A percentile compares a stretch with the other conserved stretches of the same genome.
Conservation (phyloP, 2,797 vertebrate species). For the Carapus acus region DNA sequence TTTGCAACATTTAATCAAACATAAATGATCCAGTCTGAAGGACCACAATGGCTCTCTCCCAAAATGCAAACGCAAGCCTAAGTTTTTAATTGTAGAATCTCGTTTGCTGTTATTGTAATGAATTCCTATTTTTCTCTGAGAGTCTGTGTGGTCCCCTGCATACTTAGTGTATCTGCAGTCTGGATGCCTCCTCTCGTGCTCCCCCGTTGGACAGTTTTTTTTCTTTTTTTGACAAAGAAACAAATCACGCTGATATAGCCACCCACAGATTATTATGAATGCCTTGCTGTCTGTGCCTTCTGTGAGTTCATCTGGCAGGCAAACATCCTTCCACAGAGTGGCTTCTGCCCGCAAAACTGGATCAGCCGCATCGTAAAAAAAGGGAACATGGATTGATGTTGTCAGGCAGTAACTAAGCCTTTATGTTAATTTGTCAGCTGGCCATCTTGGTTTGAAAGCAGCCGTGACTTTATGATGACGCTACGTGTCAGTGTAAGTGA, state of each 20-base stretch:
- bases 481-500: conserved; percentile 7
- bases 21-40: neutral
- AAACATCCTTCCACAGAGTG: conserved; percentile 22
- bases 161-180: conserved; percentile 20
- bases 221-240: conserved; percentile 35
- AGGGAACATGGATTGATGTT: conserved; percentile 26
- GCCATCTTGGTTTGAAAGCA: conserved; percentile 13
- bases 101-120: no score
- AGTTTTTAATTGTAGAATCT: no score
- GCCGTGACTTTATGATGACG: conserved; percentile 2
- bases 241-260: conserved; percentile 45
- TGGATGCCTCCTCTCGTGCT: conserved; percentile 22
- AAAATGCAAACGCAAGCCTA: neutral
- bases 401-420: conserved; percentile 21
- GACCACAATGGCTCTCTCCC: neutral
- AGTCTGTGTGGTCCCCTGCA: neutral
- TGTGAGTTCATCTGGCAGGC: conserved; percentile 53
- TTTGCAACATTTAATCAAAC: neutral
- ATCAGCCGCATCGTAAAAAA: conserved; percentile 4
- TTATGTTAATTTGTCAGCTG: conserved; percentile 37
- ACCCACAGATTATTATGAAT: conserved; percentile 52
- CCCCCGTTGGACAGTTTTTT: conserved; percentile 23
- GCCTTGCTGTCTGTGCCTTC: conserved; percentile 51
- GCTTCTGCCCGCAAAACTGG: conserved; percentile 39
- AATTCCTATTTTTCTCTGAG: neutral